Evolutionary conservation across 2,797 vertebrate genomes (phyloP), one percentile per base, ranked within the genome.

Genomic region (Fringilla coelebs): DNA sequence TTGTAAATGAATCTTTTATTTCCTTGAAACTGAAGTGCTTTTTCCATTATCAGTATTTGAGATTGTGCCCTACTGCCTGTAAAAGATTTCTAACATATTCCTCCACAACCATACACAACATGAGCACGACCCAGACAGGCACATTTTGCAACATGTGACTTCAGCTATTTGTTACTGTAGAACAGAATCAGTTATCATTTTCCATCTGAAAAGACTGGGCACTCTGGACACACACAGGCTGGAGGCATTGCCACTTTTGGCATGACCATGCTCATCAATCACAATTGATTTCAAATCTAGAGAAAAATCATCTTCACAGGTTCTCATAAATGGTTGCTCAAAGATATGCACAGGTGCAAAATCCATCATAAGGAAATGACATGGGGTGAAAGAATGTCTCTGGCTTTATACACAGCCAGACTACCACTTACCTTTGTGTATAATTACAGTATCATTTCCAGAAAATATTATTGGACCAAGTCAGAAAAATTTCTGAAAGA

Each of bases 111-210:
- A 63, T 13, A 22, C 17, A 26, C 41, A 62, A 55, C 31, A 61
- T 2, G 3, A 70, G 24, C 29, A 25, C 13, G 0, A 0, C 24
- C 17, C 55, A 40, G 11, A 62, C 40, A 29, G 25, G 17, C 20
- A 77, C 48, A 55, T 55, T 63, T 36, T 49, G 41, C 26, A 41
- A 48, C 4, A 21, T 17, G 41, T 48, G 74, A 22, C 49, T 63
- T 41, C 41, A 71, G 26, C 18, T 17, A 5, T 48, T 71, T 63
- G 34, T 46, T 36, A 55, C 21, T 63, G 26, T 32, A 28, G 15
- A 78, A 78, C 17, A 71, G 31, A 55, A 71, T 16, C 41, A 71
- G 34, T 55, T 63, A 34, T 14, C 41, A 62, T 71, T 32, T 55
- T 63, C 84, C 34, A 32, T 48, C 41, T 54, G 65, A 57, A 77